Evolutionary conservation across 1,140 invertebrate genomes (phyloP), one percentile per base, ranked within the genome.

Genomic region (Oreohelix idahoensis): DNA sequence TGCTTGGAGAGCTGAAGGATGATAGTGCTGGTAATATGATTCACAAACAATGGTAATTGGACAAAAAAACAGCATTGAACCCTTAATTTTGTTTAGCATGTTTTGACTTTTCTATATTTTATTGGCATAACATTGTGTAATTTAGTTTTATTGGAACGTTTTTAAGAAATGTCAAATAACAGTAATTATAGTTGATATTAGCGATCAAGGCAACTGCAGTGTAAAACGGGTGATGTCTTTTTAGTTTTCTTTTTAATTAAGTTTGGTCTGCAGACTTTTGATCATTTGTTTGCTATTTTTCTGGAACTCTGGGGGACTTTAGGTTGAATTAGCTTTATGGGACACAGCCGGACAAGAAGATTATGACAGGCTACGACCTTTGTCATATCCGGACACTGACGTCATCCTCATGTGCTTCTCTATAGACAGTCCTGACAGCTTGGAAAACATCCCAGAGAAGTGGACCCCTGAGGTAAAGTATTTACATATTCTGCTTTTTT

Each of bases 301-400:
- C 45, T n/a, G n/a, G n/a, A n/a, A n/a, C n/a, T n/a, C 45, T 11
- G 8, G 8, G 53, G 10, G 26, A 58, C 10, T 20, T 45, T 85
- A 96, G 95, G 96, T 98, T 86, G 96, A 98, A 93, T 93, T 98
- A 86, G 98, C 97, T 84, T 94, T 99, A 88, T 99, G 98, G 98
- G 98, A 99, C 29, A 76, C 74, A n/a, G 74, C 74, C n/a, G 74
- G 74, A 45, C 74, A 76, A 76, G 74, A 76, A 51, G 74, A 76
- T 53, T 76, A 76, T 53, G 74, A 76, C 32, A 51, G 74, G 26
- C 45, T 76, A 13, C 74, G 98, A 93, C 98, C 98, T 69, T 93
- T 99, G 53, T 98, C 97, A 51, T 99, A 99, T 93, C 98, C 98
- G 15, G 98, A 99, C 93, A 99, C 98, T 73, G 98, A 99, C 77